Evolutionary conservation across 1,140 invertebrate species (phyloP).

Genomic region (Riptortus pedestris): DNA sequence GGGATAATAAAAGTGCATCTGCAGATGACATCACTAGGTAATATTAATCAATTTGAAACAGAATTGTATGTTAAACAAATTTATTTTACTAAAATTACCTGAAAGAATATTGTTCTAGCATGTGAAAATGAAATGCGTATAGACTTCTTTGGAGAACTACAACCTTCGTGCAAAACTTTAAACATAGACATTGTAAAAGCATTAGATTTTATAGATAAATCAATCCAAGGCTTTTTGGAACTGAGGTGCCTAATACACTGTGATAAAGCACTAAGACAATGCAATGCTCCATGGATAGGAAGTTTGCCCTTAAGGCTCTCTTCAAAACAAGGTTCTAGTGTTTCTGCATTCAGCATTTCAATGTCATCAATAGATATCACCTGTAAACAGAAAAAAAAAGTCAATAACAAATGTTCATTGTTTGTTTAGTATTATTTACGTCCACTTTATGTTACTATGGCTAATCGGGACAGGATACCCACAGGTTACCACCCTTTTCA

Average conservation of each 20-base stretch:
- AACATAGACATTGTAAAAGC: conserved; percentile 17
- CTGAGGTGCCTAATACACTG: background rate
- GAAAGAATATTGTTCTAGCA: background rate
- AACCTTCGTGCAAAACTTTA: conserved; percentile 23
- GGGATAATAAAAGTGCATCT: too few relatives aligned
- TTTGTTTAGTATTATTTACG: too few relatives aligned
- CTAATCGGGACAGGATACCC: too few relatives aligned
- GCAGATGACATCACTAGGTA: too few relatives aligned
- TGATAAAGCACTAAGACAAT: conserved; percentile 8
- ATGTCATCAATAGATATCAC: background rate
- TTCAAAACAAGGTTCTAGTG: background rate
- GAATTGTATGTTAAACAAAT: too few relatives aligned
- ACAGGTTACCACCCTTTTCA: too few relatives aligned
- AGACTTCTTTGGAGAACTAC: background rate
- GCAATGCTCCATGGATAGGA: conserved; percentile 9
- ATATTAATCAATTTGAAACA: too few relatives aligned
- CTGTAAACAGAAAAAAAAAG: background rate
- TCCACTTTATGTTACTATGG: too few relatives aligned
- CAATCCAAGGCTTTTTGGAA: background rate
- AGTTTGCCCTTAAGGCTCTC: background rate
- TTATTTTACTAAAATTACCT: too few relatives aligned
- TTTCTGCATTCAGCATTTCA: background rate
- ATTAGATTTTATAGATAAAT: background rate
- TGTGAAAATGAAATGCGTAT: conserved; percentile 8
- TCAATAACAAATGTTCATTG: background rate